Evolutionary conservation across 2,113 vertebrate species (phyloP), one percentile per base, ranked within the genome.

Genomic region (Catagonus wagneri): DNA sequence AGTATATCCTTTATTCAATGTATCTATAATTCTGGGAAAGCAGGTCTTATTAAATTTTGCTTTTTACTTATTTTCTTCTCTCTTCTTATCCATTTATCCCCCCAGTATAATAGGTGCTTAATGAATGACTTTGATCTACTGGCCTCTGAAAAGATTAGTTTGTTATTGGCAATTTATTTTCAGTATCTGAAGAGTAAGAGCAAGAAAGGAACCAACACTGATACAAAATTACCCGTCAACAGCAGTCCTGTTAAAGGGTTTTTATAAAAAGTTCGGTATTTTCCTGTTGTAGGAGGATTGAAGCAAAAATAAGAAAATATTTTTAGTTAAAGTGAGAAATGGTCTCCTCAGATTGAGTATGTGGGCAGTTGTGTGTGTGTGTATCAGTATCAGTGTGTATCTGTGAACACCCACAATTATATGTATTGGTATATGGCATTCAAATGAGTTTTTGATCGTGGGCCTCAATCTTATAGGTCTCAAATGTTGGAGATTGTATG

Each of bases 41-140:
- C 23, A 94, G 2, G 50, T 90, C 39, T 69, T 66, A 69, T 14
- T 72, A 19, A 7, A 9, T 44, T 80, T 81, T 86, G 10, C 5
- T 22, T 65, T 91, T 92, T 83, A 60, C n/a, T 80, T 83, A 22
- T 80, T 94, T 89, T 92, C 15, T 13, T 79, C 25, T 19, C 12
- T 61, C 54, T 66, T 83, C 1, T 32, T 22, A 32, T 66, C 22
- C 8, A 44, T 65, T 69, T 32, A 29, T 9, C 15, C 10, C 27
- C 17, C 1, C 50, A 12, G 6, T 68, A 50, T 76, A 34, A 72
- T 65, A 27, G 44, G 3, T 69, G 52, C 7, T 93, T 74, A 88
- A 50, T 23, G 7, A 74, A 60, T 58, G 20, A 56, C 20, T 83
- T 83, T 72, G 15, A 78, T 50, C 85, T 32, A 36, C 22, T 56